phyloP scores from a whole-genome alignment of 1,140 invertebrate genomes.

The Diorhabda sublineata region DNA sequence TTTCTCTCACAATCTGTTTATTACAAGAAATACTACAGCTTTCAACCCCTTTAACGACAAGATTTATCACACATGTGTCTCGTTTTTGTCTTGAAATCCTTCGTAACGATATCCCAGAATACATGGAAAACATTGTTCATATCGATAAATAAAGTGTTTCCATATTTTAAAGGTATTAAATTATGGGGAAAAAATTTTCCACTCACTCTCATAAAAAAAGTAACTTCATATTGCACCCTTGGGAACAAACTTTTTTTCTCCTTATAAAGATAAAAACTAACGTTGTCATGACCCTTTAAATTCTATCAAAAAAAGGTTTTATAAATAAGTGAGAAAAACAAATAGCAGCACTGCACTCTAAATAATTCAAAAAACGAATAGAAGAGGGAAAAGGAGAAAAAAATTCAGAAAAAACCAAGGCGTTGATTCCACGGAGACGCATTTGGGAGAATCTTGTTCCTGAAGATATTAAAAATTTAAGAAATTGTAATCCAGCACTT shows the following conservation, averaged over 20 bases:
- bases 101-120: too few species aligned
- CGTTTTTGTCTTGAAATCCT: too few species aligned
- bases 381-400: not conserved
- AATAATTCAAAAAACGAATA: slow-evolving; percentile 1
- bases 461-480: not conserved
- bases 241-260: not conserved
- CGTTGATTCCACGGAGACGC: not conserved
- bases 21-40: too few species aligned
- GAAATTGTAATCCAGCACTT: not conserved
- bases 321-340: not conserved
- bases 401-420: not conserved
- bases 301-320: slow-evolving; percentile 1
- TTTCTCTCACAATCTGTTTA: too few species aligned
- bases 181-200: too few species aligned
- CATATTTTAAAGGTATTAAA: too few species aligned
- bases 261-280: slow-evolving; percentile 1
- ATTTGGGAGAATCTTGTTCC: not conserved
- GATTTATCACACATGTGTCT: too few species aligned
- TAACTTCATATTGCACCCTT: not conserved
- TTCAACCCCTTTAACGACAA: too few species aligned
- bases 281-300: not conserved
- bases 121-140: too few species aligned
- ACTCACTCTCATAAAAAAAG: too few species aligned
- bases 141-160: too few species aligned
- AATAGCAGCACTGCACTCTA: not conserved